phyloP scores from a whole-genome alignment of 2,113 vertebrate genomes.

The Scomber scombrus region DNA sequence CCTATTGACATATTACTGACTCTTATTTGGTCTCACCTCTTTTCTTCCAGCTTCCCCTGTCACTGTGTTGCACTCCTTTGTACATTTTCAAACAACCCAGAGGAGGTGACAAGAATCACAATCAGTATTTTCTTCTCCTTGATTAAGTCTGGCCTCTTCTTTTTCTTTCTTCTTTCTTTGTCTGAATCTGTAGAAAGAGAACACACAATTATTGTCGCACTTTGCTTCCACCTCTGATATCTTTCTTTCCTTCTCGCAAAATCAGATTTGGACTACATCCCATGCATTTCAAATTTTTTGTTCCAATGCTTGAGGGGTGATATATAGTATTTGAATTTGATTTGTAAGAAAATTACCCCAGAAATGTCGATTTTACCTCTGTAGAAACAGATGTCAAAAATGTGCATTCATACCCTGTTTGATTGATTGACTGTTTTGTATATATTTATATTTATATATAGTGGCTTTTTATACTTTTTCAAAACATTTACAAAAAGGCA shows the following conservation, averaged over 20 bases:
- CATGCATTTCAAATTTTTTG: slow-evolving; percentile 53
- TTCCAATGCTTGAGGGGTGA: slow-evolving; percentile 38
- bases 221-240: slow-evolving; percentile 48
- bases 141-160: slow-evolving; percentile 44
- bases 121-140: slow-evolving; percentile 27
- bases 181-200: slow-evolving; percentile 26
- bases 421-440: slow-evolving; percentile 80
- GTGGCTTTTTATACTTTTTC: slow-evolving; percentile 79
- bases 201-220: slow-evolving; percentile 50
- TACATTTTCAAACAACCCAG: slow-evolving; percentile 42
- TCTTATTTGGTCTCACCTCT: slow-evolving; percentile 28
- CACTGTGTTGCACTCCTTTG: slow-evolving; percentile 27
- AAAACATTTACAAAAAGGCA: slow-evolving; percentile 61
- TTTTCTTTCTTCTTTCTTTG: slow-evolving; percentile 15
- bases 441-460: slow-evolving; percentile 85
- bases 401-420: slow-evolving; percentile 46
- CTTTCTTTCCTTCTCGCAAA: slow-evolving; percentile 34
- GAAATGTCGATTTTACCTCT: slow-evolving; percentile 37
- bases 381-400: slow-evolving; percentile 41
- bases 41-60: not conserved
- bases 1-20: slow-evolving; percentile 24
- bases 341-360: slow-evolving; percentile 41
- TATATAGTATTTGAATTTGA: slow-evolving; percentile 48
- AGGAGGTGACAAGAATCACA: slow-evolving; percentile 42
- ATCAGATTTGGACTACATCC: slow-evolving; percentile 22